A percentile compares a stretch with the other conserved stretches of the same genome.
Conservation (phyloP, 2,888 invertebrate genomes). For the Caenorhabditis wallacei region DNA sequence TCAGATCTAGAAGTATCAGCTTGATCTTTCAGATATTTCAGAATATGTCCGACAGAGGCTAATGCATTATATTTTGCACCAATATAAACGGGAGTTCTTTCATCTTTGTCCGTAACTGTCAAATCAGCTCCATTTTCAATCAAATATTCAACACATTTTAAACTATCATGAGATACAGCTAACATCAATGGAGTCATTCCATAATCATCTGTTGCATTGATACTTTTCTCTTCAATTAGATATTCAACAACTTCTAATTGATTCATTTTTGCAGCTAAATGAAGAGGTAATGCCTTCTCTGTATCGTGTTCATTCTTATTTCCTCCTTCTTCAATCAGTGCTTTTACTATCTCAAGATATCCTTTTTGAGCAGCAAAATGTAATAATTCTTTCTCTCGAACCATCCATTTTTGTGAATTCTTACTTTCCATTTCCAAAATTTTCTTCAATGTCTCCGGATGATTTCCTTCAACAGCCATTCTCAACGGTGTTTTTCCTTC, state of each 20-base stretch:
- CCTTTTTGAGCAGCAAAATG: constrained; percentile 71
- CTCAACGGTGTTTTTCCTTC: constrained; percentile 71
- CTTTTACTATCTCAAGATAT: constrained; percentile 60
- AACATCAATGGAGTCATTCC: constrained; percentile 70
- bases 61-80: constrained; percentile 73
- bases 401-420: constrained; percentile 44
- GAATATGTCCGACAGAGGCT: constrained; percentile 57
- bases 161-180: constrained; percentile 60
- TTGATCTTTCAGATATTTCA: constrained; percentile 41
- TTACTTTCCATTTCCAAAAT: constrained; percentile 58
- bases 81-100: constrained; percentile 66
- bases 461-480: constrained; percentile 72
- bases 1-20: not conserved
- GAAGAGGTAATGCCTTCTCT: constrained; percentile 64
- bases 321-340: constrained; percentile 60
- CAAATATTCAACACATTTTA: constrained; percentile 60
- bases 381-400: constrained; percentile 55
- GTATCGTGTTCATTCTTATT: constrained; percentile 44
- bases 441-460: constrained; percentile 64
- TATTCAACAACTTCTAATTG: constrained; percentile 65
- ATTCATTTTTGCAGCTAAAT: constrained; percentile 70
- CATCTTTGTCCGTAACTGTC: constrained; percentile 63
- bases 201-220: constrained; percentile 53
- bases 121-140: constrained; percentile 63
- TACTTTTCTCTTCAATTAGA: constrained; percentile 59